Percentiles rank a stretch among this genome's conserved stretches.
phyloP scores from a whole-genome alignment of 2,888 invertebrate species.

The Esperia sulphurella region DNA sequence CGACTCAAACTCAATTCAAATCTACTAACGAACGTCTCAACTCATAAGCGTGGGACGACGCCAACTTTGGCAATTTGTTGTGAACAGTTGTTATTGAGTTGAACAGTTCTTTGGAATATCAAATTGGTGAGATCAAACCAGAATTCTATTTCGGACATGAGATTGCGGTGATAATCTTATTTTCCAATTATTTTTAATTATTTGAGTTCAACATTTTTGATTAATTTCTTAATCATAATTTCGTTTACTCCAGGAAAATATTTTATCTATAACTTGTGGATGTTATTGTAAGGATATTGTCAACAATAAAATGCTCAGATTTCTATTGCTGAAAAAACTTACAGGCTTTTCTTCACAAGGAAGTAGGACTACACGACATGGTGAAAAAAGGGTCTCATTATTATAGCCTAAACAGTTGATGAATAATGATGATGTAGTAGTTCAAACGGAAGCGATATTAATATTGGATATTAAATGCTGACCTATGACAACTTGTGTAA shows the following conservation, averaged over 20 bases:
- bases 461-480: too few relatives aligned
- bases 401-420: neutral
- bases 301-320: too few relatives aligned
- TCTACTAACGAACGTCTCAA: conserved; percentile 45
- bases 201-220: too few relatives aligned
- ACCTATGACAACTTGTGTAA: neutral
- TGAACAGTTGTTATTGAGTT: conserved; percentile 28
- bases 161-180: too few relatives aligned
- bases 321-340: neutral
- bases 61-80: conserved; percentile 32
- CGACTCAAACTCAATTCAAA: conserved; percentile 38
- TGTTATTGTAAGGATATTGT: too few relatives aligned
- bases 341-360: neutral
- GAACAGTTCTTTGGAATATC: conserved; percentile 8
- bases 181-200: too few relatives aligned
- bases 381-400: neutral
- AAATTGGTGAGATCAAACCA: conserved; percentile 9
- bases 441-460: neutral
- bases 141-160: conserved; percentile 6
- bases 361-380: neutral
- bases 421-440: neutral
- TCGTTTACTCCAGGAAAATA: too few relatives aligned
- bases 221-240: too few relatives aligned
- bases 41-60: conserved; percentile 34
- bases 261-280: too few relatives aligned